A percentile compares a stretch with the other conserved stretches of the same genome.
Evolutionary conservation across 2,888 invertebrate genomes (phyloP).

Genomic region (Osedax fenrisi): DNA sequence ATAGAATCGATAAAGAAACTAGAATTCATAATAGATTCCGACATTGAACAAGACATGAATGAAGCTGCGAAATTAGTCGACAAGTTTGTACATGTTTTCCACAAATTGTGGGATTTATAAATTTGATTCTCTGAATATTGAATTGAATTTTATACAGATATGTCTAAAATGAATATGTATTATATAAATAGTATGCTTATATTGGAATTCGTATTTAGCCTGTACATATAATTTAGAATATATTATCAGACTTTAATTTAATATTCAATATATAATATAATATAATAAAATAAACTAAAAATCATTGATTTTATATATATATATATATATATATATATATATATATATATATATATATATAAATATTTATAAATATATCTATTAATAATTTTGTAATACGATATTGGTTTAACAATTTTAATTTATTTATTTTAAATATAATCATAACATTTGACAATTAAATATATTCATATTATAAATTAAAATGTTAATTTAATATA

Average conservation of each 20-base stretch:
- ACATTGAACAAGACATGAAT: neutral
- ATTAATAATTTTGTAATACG: neutral
- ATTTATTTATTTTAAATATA: neutral
- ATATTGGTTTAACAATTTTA: neutral
- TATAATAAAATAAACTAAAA: no score
- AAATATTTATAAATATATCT: slow-evolving; percentile 6
- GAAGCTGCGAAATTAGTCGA: neutral
- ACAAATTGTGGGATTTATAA: no score
- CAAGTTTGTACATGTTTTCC: neutral
- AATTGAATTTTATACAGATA: no score
- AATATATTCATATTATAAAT: neutral
- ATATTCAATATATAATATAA: no score
- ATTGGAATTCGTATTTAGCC: no score
- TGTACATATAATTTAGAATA: no score
- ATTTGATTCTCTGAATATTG: no score
- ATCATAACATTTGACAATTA: neutral
- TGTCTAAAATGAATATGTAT: no score
- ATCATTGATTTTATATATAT: no score
- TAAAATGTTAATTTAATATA: neutral
- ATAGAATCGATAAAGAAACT: neutral
- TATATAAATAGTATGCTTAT: no score
- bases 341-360: slow-evolving; percentile 5
- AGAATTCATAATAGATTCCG: neutral
- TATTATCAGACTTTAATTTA: no score
- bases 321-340: neutral